Percentiles rank a stretch among this genome's conserved stretches.
Evolutionary conservation across 2,888 invertebrate species (phyloP).

Genomic region (Pediacus dermestoides): DNA sequence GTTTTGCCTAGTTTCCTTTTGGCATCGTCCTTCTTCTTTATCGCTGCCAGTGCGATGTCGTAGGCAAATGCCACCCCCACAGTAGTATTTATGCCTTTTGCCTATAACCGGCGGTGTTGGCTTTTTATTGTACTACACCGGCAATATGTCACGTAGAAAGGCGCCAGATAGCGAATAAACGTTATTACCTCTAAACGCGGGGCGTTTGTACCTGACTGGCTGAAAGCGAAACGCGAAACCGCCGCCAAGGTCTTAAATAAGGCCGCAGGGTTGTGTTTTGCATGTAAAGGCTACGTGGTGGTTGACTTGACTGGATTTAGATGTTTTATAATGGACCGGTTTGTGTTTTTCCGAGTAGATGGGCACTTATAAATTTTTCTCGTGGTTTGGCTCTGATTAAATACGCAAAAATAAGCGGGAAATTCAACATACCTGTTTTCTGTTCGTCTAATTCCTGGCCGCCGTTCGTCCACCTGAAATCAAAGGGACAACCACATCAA

Average conservation of each 20-base stretch:
- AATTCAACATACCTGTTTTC: slow-evolving; percentile 44
- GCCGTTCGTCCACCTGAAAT: slow-evolving; percentile 46
- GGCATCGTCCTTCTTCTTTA: slow-evolving; percentile 33
- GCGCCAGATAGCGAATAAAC: slow-evolving; percentile 41
- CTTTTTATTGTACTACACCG: slow-evolving; percentile 38
- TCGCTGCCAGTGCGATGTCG: too few relatives aligned
- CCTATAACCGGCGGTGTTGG: slow-evolving; percentile 14
- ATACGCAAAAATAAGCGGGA: too few relatives aligned
- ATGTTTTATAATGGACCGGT: too few relatives aligned
- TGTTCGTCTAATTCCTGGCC: slow-evolving; percentile 38
- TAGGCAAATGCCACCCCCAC: slow-evolving; percentile 35
- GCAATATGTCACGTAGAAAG: slow-evolving; percentile 46
- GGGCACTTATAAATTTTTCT: too few relatives aligned
- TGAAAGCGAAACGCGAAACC: too few relatives aligned
- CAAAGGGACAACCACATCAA: slow-evolving; percentile 46
- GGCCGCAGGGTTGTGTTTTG: too few relatives aligned
- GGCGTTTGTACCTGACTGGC: slow-evolving; percentile 41
- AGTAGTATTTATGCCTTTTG: slow-evolving; percentile 40
- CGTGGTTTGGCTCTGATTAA: too few relatives aligned
- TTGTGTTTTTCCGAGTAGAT: too few relatives aligned
- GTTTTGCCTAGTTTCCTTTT: slow-evolving; percentile 42
- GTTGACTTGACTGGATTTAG: too few relatives aligned
- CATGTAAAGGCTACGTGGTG: too few relatives aligned
- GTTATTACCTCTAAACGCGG: slow-evolving; percentile 38
- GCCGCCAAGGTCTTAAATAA: too few relatives aligned